phyloP scores from a whole-genome alignment of 2,797 vertebrate species.

The Alosa sapidissima region DNA sequence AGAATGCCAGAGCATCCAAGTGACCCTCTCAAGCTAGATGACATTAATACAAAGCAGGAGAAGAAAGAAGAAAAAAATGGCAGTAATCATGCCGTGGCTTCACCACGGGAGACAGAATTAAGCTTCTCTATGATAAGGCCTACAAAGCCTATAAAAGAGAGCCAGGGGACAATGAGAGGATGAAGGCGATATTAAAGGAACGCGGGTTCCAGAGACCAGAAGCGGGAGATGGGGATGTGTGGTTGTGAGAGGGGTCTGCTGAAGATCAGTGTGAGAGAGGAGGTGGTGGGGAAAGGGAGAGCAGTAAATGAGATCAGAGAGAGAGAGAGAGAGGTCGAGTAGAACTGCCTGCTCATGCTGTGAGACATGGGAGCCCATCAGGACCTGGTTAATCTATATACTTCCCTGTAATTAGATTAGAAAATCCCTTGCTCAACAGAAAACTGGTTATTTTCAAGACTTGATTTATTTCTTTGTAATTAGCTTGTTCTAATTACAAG shows the following conservation, averaged over 20 bases:
- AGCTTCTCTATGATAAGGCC: not conserved
- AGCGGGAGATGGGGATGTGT: not conserved
- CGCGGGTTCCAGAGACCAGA: not conserved
- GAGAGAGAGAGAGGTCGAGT: slow-evolving; percentile 58
- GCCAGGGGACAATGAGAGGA: slow-evolving; percentile 27
- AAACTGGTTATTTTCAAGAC: slow-evolving; percentile 54
- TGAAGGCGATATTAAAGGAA: not conserved
- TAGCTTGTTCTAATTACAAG: slow-evolving; percentile 54
- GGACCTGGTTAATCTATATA: slow-evolving; percentile 62
- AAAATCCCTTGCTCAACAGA: slow-evolving; percentile 52
- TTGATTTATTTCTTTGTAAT: slow-evolving; percentile 62
- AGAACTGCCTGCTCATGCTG: slow-evolving; percentile 49
- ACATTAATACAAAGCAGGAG: slow-evolving; percentile 22
- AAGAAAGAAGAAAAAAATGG: slow-evolving; percentile 29
- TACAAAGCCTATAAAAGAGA: slow-evolving; percentile 22
- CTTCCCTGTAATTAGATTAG: slow-evolving; percentile 64
- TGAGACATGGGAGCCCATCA: slow-evolving; percentile 46
- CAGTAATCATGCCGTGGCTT: slow-evolving; percentile 32
- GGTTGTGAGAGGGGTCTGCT: not conserved
- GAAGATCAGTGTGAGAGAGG: slow-evolving; percentile 19
- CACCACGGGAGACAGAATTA: not conserved
- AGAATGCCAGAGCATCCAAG: slow-evolving; percentile 8
- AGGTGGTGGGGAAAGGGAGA: slow-evolving; percentile 31
- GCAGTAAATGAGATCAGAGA: slow-evolving; percentile 44
- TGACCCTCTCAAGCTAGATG: slow-evolving; percentile 41